Evolutionary conservation across 2,888 invertebrate species (phyloP).

Genomic region (Parnassius orleans): DNA sequence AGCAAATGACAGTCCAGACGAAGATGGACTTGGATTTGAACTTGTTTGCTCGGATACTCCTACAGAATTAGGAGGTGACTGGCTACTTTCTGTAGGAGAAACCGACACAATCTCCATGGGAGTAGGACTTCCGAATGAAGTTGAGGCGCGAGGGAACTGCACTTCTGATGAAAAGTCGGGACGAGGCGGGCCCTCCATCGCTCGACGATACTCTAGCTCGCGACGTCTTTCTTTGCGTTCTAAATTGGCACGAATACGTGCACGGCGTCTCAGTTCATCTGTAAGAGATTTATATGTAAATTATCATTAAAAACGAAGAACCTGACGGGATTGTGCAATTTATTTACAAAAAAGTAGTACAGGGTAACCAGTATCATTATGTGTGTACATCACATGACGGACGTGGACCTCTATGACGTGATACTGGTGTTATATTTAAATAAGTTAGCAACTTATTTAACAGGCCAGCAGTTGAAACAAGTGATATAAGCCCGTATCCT

Average conservation of each 20-base stretch:
- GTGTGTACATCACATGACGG: too few species aligned
- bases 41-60: slow-evolving; percentile 18
- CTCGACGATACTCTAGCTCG: slow-evolving; percentile 88
- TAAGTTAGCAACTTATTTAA: too few species aligned
- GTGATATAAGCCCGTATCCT: too few species aligned
- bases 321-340: too few species aligned
- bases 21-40: slow-evolving; percentile 45
- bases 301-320: too few species aligned
- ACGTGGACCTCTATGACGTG: too few species aligned
- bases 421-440: too few species aligned
- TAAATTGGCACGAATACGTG: slow-evolving; percentile 84
- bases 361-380: too few species aligned
- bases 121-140: slow-evolving; percentile 43
- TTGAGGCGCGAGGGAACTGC: slow-evolving; percentile 60
- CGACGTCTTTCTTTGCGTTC: slow-evolving; percentile 89
- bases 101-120: slow-evolving; percentile 33
- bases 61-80: not conserved
- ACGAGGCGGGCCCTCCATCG: slow-evolving; percentile 84
- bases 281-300: not conserved
- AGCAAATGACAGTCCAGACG: slow-evolving; percentile 69
- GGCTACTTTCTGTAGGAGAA: slow-evolving; percentile 34
- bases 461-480: too few species aligned
- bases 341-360: too few species aligned
- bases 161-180: slow-evolving; percentile 81
- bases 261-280: slow-evolving; percentile 89